These are phyloP conservation scores for Acanthurus lineatus DNA, from an alignment of 2,797 vertebrate species.

Conservation along the genomic window DNA sequence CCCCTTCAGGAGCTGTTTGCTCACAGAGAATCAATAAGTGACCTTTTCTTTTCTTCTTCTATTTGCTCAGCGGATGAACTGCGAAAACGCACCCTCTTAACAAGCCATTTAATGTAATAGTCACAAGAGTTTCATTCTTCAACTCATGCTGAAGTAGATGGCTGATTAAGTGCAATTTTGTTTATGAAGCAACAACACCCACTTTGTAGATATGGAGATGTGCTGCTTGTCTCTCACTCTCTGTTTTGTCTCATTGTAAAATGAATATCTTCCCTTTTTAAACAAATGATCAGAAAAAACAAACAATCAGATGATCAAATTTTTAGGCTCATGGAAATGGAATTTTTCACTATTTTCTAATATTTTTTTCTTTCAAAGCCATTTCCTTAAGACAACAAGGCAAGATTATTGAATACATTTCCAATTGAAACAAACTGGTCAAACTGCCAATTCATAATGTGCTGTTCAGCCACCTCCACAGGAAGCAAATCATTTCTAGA, in stretches of 20 bases:
- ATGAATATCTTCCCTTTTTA: background rate
- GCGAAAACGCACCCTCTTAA: background rate
- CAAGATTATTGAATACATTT: background rate
- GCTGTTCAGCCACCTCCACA: background rate
- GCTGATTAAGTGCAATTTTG: background rate
- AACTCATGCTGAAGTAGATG: background rate
- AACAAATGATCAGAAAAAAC: background rate
- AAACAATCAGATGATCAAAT: background rate
- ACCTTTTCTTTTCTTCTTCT: conserved; percentile 6
- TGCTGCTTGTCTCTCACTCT: background rate
- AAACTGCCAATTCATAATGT: background rate
- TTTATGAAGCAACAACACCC: too few relatives aligned
- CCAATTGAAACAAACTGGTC: background rate
- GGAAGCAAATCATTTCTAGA: conserved; percentile 11
- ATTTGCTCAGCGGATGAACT: conserved; percentile 5
- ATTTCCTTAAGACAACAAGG: background rate
- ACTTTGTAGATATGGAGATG: background rate
- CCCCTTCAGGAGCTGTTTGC: background rate
- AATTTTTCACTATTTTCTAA: conserved; percentile 5
- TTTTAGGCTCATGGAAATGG: background rate
- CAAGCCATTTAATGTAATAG: background rate
- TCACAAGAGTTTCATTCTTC: background rate
- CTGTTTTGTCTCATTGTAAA: background rate
- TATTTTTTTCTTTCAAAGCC: background rate
- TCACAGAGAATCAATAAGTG: conserved; percentile 16